Evolutionary conservation across 2,888 invertebrate species (phyloP).

Genomic region (Dryococelus australis): DNA sequence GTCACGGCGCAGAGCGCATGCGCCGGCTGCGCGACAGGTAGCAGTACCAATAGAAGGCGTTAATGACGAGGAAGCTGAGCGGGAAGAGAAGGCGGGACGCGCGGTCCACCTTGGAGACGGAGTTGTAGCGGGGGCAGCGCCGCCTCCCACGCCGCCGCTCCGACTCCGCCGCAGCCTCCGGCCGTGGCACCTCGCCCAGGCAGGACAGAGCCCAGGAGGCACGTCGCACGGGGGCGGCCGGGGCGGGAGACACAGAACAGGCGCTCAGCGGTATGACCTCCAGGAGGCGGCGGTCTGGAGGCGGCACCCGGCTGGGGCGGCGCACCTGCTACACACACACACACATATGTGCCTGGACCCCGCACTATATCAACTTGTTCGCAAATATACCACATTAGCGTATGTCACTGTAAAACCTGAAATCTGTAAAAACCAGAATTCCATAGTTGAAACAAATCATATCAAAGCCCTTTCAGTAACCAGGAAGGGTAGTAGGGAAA

Average conservation of each 20-base stretch:
- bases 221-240: constrained; percentile 29
- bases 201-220: constrained; percentile 34
- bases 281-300: constrained; percentile 51
- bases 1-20: constrained; percentile 21
- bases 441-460: too few species aligned
- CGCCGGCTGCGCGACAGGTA: constrained; percentile 60
- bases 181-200: background rate
- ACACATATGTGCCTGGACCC: background rate
- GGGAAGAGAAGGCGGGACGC: constrained; percentile 80
- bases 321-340: background rate
- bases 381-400: too few species aligned
- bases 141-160: constrained; percentile 53
- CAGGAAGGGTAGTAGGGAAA: too few species aligned
- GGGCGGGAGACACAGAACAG: constrained; percentile 30
- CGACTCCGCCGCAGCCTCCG: constrained; percentile 43
- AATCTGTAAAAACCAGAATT: too few species aligned
- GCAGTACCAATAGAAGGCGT: constrained; percentile 81
- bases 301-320: background rate
- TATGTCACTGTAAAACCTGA: too few species aligned
- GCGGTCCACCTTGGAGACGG: constrained; percentile 81
- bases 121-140: constrained; percentile 73
- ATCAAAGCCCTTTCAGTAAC: too few species aligned
- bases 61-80: constrained; percentile 75
- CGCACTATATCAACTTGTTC: too few species aligned
- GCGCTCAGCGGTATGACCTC: constrained; percentile 70